phyloP scores from a whole-genome alignment of 2,113 vertebrate species.

The Tauraco erythrolophus region DNA sequence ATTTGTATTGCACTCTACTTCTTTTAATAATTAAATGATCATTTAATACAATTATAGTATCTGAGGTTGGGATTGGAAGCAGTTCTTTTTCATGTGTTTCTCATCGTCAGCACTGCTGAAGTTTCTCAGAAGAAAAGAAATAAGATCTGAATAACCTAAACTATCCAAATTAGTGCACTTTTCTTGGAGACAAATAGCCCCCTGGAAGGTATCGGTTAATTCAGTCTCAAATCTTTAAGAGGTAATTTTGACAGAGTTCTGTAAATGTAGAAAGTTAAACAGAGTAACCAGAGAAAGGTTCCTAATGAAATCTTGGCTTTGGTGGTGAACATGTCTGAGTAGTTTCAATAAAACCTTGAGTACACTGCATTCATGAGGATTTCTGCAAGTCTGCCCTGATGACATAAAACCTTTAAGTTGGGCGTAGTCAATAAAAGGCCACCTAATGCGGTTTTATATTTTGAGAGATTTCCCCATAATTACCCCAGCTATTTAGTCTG shows the following conservation, averaged over 20 bases:
- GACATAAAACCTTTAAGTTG: constrained; percentile 47
- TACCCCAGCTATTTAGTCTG: background rate
- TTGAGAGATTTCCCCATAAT: background rate
- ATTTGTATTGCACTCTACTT: background rate
- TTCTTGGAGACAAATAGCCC: background rate
- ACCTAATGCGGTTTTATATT: constrained; percentile 32
- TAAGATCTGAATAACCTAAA: background rate
- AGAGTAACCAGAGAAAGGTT: constrained; percentile 47
- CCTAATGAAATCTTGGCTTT: constrained; percentile 48
- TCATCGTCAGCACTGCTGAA: background rate
- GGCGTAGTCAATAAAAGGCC: constrained; percentile 17
- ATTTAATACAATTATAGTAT: background rate
- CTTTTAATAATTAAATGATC: background rate
- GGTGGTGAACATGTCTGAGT: background rate
- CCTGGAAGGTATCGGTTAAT: constrained; percentile 35
- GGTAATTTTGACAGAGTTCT: constrained; percentile 27
- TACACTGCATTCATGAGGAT: background rate
- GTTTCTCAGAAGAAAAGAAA: background rate
- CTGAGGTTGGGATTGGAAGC: background rate
- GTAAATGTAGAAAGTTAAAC: constrained; percentile 44
- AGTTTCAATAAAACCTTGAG: constrained; percentile 50
- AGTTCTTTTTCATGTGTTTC: constrained; percentile 34
- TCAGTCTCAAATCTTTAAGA: constrained; percentile 21
- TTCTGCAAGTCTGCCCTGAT: constrained; percentile 46
- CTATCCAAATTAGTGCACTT: background rate